Evolutionary conservation across 1,140 invertebrate genomes (phyloP).

Genomic region (Drosophila nigrodunni): DNA sequence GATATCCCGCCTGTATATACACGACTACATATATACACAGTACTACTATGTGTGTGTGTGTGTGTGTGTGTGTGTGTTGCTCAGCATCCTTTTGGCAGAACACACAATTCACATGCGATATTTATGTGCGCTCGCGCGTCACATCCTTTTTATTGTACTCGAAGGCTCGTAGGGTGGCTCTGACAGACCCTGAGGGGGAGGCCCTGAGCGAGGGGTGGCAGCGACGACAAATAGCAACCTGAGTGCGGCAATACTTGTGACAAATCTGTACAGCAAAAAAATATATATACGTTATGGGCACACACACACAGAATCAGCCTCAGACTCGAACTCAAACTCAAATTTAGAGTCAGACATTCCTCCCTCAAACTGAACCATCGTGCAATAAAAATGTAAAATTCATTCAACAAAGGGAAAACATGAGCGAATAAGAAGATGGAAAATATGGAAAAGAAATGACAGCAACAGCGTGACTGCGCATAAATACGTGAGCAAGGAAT

Average conservation of each 20-base stretch:
- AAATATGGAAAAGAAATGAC: slow-evolving; percentile 51
- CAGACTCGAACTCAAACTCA: too few relatives aligned
- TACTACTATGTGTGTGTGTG: neutral
- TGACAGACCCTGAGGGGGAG: neutral
- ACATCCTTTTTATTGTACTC: slow-evolving; percentile 76
- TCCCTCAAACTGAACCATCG: slow-evolving; percentile 24
- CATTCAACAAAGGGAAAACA: slow-evolving; percentile 53
- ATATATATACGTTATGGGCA: slow-evolving; percentile 51
- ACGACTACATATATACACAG: slow-evolving; percentile 11
- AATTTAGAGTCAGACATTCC: too few relatives aligned
- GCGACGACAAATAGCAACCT: slow-evolving; percentile 73
- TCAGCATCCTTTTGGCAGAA: slow-evolving; percentile 33
- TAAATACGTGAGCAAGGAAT: slow-evolving; percentile 70
- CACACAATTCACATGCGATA: slow-evolving; percentile 48
- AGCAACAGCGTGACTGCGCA: slow-evolving; percentile 77
- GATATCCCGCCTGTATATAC: slow-evolving; percentile 49
- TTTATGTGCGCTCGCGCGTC: slow-evolving; percentile 78
- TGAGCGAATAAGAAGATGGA: neutral
- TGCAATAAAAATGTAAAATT: slow-evolving; percentile 81
- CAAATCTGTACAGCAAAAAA: slow-evolving; percentile 64
- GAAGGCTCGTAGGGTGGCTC: slow-evolving; percentile 33
- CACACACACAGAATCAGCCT: slow-evolving; percentile 15
- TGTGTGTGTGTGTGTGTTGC: slow-evolving; percentile 24
- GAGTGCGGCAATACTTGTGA: slow-evolving; percentile 77
- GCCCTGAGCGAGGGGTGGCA: slow-evolving; percentile 3